A percentile compares a stretch with the other conserved stretches of the same genome.
phyloP scores from a whole-genome alignment of 1,140 invertebrate genomes.

The Monochamus saltuarius region DNA sequence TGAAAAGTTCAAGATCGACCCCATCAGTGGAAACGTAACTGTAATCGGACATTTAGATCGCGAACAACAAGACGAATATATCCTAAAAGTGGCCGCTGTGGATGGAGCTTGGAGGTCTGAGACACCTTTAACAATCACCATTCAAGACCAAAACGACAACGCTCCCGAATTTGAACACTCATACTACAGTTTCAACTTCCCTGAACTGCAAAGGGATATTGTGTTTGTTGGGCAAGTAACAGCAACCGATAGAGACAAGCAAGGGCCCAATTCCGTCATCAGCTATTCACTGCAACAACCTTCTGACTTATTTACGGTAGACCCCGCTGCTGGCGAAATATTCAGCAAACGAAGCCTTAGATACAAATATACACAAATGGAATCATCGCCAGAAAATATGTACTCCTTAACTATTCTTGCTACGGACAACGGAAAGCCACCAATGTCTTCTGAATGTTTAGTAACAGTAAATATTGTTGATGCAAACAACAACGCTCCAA shows the following conservation, averaged over 20 bases:
- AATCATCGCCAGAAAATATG: conserved; percentile 82
- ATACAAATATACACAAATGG: conserved; percentile 77
- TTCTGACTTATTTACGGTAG: conserved; percentile 86
- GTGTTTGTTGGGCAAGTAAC: conserved; percentile 86
- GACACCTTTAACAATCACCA: conserved; percentile 86
- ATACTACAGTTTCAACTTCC: conserved; percentile 87
- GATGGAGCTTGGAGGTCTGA: conserved; percentile 88
- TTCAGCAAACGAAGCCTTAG: conserved; percentile 79
- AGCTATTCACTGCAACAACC: conserved; percentile 89
- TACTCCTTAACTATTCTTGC: conserved; percentile 84
- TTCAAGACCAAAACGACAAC: conserved; percentile 95
- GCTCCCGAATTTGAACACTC: conserved; percentile 87
- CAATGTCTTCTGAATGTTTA: conserved; percentile 79
- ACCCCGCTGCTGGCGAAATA: conserved; percentile 87
- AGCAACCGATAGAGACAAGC: conserved; percentile 86
- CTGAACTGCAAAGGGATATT: conserved; percentile 76
- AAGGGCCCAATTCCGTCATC: conserved; percentile 91
- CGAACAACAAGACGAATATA: conserved; percentile 88
- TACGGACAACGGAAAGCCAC: conserved; percentile 90
- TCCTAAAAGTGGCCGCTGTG: conserved; percentile 81
- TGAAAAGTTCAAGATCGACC: conserved; percentile 87
- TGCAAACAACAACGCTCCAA: conserved; percentile 85
- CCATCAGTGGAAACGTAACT: conserved; percentile 86
- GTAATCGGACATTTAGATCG: conserved; percentile 79
- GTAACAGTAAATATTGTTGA: conserved; percentile 88